Percentiles rank a stretch among this genome's conserved stretches.
Conservation (phyloP, 2,888 invertebrate genomes). For the Leucania comma region DNA sequence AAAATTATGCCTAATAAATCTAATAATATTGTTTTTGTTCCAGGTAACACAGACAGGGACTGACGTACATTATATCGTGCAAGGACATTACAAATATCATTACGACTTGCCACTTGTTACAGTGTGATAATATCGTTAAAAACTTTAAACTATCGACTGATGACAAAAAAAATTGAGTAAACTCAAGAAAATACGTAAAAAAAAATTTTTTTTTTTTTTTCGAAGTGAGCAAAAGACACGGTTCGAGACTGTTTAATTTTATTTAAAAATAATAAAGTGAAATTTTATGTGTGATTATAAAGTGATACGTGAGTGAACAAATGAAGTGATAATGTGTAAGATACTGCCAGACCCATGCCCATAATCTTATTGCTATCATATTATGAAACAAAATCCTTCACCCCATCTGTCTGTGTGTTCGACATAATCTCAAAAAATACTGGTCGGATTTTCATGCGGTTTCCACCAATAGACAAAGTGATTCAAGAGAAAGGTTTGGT, state of each 20-base stretch:
- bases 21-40: conserved; percentile 8
- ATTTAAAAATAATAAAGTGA: conserved; percentile 30
- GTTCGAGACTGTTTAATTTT: conserved; percentile 43
- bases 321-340: conserved; percentile 19
- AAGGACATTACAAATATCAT: conserved; percentile 41
- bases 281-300: conserved; percentile 31
- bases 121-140: conserved; percentile 56
- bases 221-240: conserved; percentile 51
- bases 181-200: conserved; percentile 39
- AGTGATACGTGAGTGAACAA: conserved; percentile 9
- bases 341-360: conserved; percentile 3
- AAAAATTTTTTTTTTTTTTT: conserved; percentile 19
- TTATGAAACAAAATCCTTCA: no score
- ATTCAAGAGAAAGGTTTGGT: no score
- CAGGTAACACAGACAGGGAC: conserved; percentile 33
- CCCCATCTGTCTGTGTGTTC: no score
- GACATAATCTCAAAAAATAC: no score
- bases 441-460: no score
- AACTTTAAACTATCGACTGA: conserved; percentile 34
- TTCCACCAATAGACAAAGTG: no score
- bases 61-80: conserved; percentile 25
- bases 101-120: conserved; percentile 47
- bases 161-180: conserved; percentile 18
- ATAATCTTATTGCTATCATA: no score
- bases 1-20: no score